Base-by-base conservation (phyloP, 2,797 vertebrate genomes). In the Balearica regulorum region DNA sequence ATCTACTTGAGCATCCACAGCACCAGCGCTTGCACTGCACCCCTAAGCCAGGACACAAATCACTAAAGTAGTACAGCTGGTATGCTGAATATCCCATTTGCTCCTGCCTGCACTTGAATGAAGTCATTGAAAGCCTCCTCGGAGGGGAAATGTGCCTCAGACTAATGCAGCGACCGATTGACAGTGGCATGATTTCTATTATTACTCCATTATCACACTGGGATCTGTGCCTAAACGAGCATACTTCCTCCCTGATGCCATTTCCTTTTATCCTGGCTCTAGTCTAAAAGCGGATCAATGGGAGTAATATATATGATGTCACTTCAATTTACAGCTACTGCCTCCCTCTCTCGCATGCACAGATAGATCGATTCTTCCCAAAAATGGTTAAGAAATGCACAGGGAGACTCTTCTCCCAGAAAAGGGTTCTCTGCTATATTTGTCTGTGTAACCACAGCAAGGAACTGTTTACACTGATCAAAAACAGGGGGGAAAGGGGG, bases 171-270 rank as follows among this genome's bases (percentile, higher is more conserved):
- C 94, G 94, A 91, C 78, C 54, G 21, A 97, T 61, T 93, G 97
- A 97, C 97, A 96, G 98, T 98, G 98, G 98, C 97, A 86, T 97
- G 98, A 98, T 98, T 98, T 98, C 98, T 98, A 98, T 98, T 98
- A 98, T 98, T 98, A 98, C 98, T 98, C 98, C 98, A 98, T 98
- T 98, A 99, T 98, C 98, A 98, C 98, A 98, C 98, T 98, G 98
- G 98, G 98, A 98, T 98, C 98, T 97, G 98, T 97, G 98, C 98
- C 98, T 98, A 98, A 98, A 98, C 87, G 98, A 98, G 98, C 98
- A 98, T 98, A 98, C 98, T 98, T 98, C 98, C 98, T 98, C 97
- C 96, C 98, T 97, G 97, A 98, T 98, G 98, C 97, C 98, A 98
- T 98, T 98, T 98, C 98, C 98, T 98, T 98, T 98, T 97, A 98